Base-by-base conservation (phyloP, 2,888 invertebrate genomes). In the Cyaniris semiargus region DNA sequence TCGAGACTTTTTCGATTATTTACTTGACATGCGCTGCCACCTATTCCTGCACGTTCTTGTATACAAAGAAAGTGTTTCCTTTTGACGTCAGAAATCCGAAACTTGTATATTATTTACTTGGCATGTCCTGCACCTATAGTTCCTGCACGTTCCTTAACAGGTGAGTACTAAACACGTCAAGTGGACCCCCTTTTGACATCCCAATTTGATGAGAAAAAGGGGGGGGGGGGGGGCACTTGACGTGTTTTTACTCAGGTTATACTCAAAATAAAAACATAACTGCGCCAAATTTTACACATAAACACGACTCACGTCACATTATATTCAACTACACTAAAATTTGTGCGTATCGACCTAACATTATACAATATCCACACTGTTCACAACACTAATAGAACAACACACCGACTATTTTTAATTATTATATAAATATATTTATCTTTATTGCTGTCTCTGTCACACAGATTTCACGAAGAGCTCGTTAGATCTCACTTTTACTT, bases 381-480 rank as follows among this genome's bases (percentile, higher is more conserved):
- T 80, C 85, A 85, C 85, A 83, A 85, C 83, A 85, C 85, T 84
- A 85, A 83, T 80, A 82, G 80, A 81, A 80, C 84, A 71, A 84
- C 84, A 87, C 86, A 86, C 83, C 84, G 81, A 88, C 85, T 86
- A 85, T 81, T 82, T 83, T 82, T 84, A 79, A 83, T 80, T 83
- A 81, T 74, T 80, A 84, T 85, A 85, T 85, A 86, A 85, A 85
- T 85, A 85, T 85, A 84, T 85, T 84, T 86, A 86, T 86, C 87
- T 84, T 92, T 93, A 93, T 93, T 93, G 93, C 93, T 93, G 92
- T 87, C 85, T 92, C 93, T 92, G 92, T 92, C 87, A 88, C 86
- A 92, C 92, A 93, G 92, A 92, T 87, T 85, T 86, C 86, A 87
- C 83, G 85, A 89, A 86, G 90, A 91, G 90, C 93, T 92, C 91